Evolutionary conservation across 2,113 vertebrate species (phyloP).

Genomic region (Lampris incognitus): DNA sequence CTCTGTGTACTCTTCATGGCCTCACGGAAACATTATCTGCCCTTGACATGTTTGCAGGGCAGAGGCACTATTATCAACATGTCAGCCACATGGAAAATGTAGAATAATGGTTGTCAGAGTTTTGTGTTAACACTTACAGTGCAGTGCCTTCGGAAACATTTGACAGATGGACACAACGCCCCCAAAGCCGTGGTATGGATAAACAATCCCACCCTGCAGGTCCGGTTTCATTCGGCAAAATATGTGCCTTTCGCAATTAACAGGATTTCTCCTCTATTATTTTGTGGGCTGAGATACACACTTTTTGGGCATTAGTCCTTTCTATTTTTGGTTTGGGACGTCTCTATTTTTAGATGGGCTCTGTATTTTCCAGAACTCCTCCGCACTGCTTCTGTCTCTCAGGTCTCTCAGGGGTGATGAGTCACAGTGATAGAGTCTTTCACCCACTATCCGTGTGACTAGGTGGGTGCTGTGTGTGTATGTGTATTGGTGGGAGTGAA

Average conservation of each 20-base stretch:
- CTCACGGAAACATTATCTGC: conserved; percentile 42
- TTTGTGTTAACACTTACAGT: conserved; percentile 23
- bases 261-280: conserved; percentile 24
- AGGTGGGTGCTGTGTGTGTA: conserved; percentile 11
- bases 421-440: conserved; percentile 36
- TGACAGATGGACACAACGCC: conserved; percentile 13
- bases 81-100: not conserved
- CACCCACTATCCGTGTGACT: not conserved
- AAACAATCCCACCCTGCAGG: conserved; percentile 14
- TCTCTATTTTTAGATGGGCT: conserved; percentile 56
- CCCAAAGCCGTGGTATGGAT: not conserved
- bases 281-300: conserved; percentile 54
- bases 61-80: conserved; percentile 23
- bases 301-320: conserved; percentile 43
- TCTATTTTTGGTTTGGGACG: conserved; percentile 61
- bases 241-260: conserved; percentile 29
- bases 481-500: conserved; percentile 22
- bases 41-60: conserved; percentile 10
- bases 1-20: conserved; percentile 5
- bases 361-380: conserved; percentile 31
- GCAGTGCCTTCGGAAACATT: conserved; percentile 10
- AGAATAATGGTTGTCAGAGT: conserved; percentile 18
- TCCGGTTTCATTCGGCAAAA: conserved; percentile 50
- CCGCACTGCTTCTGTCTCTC: conserved; percentile 8
- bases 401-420: conserved; percentile 44